phyloP scores from a whole-genome alignment of 2,888 invertebrate species.

The Epistrophe grossulariae region DNA sequence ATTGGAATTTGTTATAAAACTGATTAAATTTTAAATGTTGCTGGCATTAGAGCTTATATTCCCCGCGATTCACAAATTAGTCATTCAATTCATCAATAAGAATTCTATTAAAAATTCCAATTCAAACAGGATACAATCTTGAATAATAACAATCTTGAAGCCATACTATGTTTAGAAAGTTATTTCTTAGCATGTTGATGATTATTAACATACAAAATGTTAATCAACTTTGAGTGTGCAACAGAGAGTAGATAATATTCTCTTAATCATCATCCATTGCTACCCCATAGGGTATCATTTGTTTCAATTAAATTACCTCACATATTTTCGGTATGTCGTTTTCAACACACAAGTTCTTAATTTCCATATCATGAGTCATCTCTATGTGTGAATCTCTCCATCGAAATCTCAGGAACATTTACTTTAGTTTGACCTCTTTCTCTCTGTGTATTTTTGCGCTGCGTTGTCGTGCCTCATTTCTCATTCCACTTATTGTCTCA shows the following conservation, averaged over 20 bases:
- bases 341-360: slow-evolving; percentile 53
- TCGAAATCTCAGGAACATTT: slow-evolving; percentile 70
- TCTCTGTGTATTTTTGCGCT: slow-evolving; percentile 40
- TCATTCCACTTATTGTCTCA: slow-evolving; percentile 54
- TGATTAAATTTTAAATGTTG: not conserved
- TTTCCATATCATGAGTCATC: slow-evolving; percentile 71
- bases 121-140: not conserved
- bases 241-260: not conserved
- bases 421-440: slow-evolving; percentile 56
- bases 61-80: not conserved
- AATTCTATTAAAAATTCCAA: not conserved
- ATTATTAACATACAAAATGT: slow-evolving; percentile 7
- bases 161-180: not conserved
- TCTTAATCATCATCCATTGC: not conserved
- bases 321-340: slow-evolving; percentile 46
- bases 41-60: not conserved
- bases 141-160: not conserved
- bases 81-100: not conserved
- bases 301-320: slow-evolving; percentile 4
- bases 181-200: not conserved
- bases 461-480: slow-evolving; percentile 38
- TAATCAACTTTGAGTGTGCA: not conserved
- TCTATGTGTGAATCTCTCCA: slow-evolving; percentile 69
- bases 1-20: no score
- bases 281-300: slow-evolving; percentile 56